A percentile compares a stretch with the other conserved stretches of the same genome.
phyloP scores from a whole-genome alignment of 2,888 invertebrate species.

The Hylaea fasciaria region DNA sequence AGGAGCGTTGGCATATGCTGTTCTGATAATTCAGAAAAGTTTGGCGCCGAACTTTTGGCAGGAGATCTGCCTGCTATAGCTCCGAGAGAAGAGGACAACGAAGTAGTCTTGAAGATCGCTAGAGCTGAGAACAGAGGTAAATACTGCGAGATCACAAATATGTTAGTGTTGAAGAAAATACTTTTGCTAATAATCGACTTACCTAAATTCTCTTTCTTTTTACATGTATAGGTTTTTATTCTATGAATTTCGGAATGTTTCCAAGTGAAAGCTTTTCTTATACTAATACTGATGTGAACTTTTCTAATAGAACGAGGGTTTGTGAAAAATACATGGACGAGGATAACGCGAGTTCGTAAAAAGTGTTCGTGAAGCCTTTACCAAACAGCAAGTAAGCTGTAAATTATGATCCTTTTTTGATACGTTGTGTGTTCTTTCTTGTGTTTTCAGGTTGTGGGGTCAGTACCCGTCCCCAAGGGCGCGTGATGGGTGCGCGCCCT shows the following conservation, averaged over 20 bases:
- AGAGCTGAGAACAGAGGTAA: slow-evolving; percentile 74
- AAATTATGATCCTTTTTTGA: neutral
- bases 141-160: neutral
- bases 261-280: too few species aligned
- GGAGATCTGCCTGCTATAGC: slow-evolving; percentile 81
- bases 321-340: too few species aligned
- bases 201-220: too few species aligned
- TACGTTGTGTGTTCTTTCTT: neutral
- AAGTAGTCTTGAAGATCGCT: slow-evolving; percentile 67
- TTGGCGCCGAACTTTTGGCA: slow-evolving; percentile 75
- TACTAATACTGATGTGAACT: too few species aligned
- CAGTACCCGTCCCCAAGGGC: slow-evolving; percentile 77
- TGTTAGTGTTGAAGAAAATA: too few species aligned
- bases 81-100: slow-evolving; percentile 75
- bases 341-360: too few species aligned
- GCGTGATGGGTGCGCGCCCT: slow-evolving; percentile 86
- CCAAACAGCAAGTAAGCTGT: too few species aligned
- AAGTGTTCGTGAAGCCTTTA: too few species aligned
- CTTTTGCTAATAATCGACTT: too few species aligned
- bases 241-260: too few species aligned
- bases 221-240: too few species aligned
- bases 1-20: slow-evolving; percentile 90
- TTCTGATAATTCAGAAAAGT: slow-evolving; percentile 81
- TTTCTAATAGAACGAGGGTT: too few species aligned
- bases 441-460: slow-evolving; percentile 81